Conservation (phyloP, 2,888 invertebrate genomes). For the Drosophila mimica region DNA sequence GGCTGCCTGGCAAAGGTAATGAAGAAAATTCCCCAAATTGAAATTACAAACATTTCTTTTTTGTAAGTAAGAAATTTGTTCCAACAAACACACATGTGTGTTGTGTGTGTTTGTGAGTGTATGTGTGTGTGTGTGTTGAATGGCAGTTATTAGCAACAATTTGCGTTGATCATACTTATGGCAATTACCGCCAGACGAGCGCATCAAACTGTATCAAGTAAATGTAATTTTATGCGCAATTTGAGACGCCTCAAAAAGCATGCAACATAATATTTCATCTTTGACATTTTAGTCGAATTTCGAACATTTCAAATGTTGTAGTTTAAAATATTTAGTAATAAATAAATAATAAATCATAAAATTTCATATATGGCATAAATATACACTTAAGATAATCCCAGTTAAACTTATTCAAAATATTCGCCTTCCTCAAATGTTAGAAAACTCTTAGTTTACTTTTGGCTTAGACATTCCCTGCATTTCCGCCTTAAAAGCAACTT, state of each 20-base stretch:
- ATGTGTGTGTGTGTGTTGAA: constrained; percentile 25
- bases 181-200: constrained; percentile 73
- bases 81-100: constrained; percentile 9
- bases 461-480: not conserved
- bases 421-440: not conserved
- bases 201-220: constrained; percentile 61
- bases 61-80: constrained; percentile 32
- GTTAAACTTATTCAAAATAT: not conserved
- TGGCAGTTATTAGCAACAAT: constrained; percentile 78
- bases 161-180: constrained; percentile 72
- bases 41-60: constrained; percentile 71
- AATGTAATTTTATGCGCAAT: constrained; percentile 65
- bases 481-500: not conserved
- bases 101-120: constrained; percentile 13
- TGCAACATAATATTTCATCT: not conserved
- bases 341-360: not conserved
- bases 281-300: not conserved
- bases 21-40: constrained; percentile 75
- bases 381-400: not conserved
- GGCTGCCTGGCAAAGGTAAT: constrained; percentile 57
- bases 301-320: constrained; percentile 6
- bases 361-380: not conserved
- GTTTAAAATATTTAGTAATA: not conserved
- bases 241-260: constrained; percentile 30
- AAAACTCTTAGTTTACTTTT: not conserved